Evolutionary conservation across 2,888 invertebrate genomes (phyloP), one percentile per base, ranked within the genome.

Genomic region (Tetramorium bicarinatum): DNA sequence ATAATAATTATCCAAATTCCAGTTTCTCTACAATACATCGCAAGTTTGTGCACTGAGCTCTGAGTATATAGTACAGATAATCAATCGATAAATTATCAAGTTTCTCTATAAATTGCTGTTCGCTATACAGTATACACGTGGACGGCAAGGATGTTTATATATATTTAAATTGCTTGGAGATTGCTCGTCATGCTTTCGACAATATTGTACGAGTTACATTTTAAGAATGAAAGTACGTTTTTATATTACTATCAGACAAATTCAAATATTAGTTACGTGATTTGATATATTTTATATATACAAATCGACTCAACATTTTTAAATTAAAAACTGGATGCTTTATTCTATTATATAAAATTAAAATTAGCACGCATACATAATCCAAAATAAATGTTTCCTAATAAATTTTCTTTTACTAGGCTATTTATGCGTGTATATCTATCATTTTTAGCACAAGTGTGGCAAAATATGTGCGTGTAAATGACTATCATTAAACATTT

Each of bases 401-500:
- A 56, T 47, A 71, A 59, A 3, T 72, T 47, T 59, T 49, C 15
- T 56, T 71, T 71, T 54, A 54, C 18, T 38, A 81, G 25, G n/a
- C 49, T 56, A 75, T 38, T 74, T 8, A 47, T 82, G 38, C 9
- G 25, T 76, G n/a, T 34, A 74, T 82, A 34, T 54, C 34, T 74
- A 64, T 74, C 29, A 29, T 64, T 74, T 54, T 52, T 62, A 81
- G 15, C 38, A 59, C n/a, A 74, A 62, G 1, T 67, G 52, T 81
- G 62, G 18, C 18, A 64, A 75, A 74, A 21, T 62, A 54, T 75
- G 21, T 71, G 49, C 38, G 21, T 56, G 21, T 67, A 56, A 44
- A 67, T 44, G 7, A 84, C 62, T 87, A 85, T n/a, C 41, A 75
- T 83, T 56, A 82, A 79, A 86, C 56, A 84, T 85, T 87, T 84